Percentiles rank a stretch among this genome's conserved stretches.
These are phyloP conservation scores for Phoxinus phoxinus DNA, from an alignment of 2,113 vertebrate genomes.

Conservation along the genomic window DNA sequence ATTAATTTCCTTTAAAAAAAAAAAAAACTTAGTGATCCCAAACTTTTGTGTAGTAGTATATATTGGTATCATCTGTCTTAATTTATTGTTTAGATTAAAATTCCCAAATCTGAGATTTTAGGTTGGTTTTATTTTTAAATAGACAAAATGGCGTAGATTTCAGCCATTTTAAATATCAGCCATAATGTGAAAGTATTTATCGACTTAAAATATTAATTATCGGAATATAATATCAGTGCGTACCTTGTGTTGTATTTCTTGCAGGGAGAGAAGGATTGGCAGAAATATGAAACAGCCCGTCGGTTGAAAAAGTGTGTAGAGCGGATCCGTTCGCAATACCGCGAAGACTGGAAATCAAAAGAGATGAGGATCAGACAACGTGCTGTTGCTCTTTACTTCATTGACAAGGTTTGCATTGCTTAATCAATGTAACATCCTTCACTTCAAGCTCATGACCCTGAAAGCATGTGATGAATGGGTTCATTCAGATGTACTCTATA, in stretches of 20 bases:
- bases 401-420: slow-evolving; percentile 85
- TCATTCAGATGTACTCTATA: neutral
- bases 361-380: slow-evolving; percentile 97
- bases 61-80: neutral
- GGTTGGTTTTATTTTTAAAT: too few species aligned
- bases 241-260: neutral
- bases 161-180: neutral
- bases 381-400: slow-evolving; percentile 96
- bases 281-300: slow-evolving; percentile 95
- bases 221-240: neutral
- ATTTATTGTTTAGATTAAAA: too few species aligned
- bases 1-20: neutral
- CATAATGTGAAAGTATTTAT: neutral
- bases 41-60: neutral
- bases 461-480: slow-evolving; percentile 5
- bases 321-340: slow-evolving; percentile 89
- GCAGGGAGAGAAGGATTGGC: slow-evolving; percentile 98
- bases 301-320: slow-evolving; percentile 93
- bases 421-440: neutral
- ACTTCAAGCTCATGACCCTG: neutral
- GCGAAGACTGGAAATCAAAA: slow-evolving; percentile 98
- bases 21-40: neutral
- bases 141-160: neutral
- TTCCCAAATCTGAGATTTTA: too few species aligned
- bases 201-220: neutral